A percentile compares a stretch with the other conserved stretches of the same genome.
Conservation (phyloP, 2,113 vertebrate genomes). For the Chionomys nivalis region DNA sequence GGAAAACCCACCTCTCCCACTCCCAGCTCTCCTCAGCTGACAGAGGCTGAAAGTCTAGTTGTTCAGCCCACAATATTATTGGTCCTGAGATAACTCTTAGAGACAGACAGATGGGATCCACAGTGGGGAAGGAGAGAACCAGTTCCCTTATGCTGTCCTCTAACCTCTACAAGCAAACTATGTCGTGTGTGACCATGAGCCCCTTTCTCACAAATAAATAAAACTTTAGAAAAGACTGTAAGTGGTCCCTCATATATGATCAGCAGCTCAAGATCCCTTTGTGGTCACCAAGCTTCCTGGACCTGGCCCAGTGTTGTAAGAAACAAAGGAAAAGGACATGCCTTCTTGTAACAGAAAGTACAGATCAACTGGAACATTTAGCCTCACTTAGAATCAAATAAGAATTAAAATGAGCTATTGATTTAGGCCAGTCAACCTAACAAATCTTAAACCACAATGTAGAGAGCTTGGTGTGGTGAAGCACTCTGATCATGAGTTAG, state of each 20-base stretch:
- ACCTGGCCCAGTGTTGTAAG: background rate
- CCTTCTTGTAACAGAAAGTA: conserved; percentile 17
- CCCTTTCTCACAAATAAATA: background rate
- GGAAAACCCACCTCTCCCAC: background rate
- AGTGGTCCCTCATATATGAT: background rate
- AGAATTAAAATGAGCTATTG: conserved; percentile 33
- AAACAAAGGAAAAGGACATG: background rate
- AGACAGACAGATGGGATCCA: background rate
- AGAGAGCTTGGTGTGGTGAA: background rate
- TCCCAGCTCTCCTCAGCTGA: background rate
- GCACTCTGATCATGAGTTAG: background rate
- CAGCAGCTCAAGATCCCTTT: background rate
- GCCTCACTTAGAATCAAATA: conserved; percentile 22
- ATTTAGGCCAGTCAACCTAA: background rate
- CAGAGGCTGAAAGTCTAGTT: background rate
- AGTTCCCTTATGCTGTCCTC: background rate
- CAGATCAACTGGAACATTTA: background rate
- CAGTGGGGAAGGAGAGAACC: background rate
- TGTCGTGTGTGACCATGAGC: background rate
- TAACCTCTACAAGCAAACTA: background rate
- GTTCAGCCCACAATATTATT: background rate
- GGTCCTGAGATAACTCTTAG: background rate
- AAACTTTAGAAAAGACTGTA: background rate
- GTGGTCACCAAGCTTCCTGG: background rate
- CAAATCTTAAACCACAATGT: conserved; percentile 7